A percentile compares a stretch with the other conserved stretches of the same genome.
These are phyloP conservation scores for Emydoidea blandingii DNA, from an alignment of 2,797 vertebrate genomes.

Conservation along the genomic window DNA sequence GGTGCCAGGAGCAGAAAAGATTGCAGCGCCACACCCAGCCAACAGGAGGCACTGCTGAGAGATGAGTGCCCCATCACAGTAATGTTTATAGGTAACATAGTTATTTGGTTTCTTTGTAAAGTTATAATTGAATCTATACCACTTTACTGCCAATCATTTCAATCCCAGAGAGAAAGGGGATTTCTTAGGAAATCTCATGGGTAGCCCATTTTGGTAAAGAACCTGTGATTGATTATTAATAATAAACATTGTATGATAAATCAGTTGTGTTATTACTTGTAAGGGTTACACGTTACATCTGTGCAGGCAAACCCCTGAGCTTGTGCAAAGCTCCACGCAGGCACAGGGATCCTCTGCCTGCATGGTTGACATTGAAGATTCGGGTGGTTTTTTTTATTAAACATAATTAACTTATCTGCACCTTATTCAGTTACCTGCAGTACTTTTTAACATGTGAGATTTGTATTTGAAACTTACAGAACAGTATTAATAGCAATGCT, in stretches of 20 bases:
- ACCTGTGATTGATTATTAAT: background rate
- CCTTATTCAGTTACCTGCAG: background rate
- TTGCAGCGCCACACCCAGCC: background rate
- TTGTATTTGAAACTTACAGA: background rate
- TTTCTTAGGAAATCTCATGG: background rate
- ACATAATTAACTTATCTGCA: background rate
- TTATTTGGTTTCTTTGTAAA: background rate
- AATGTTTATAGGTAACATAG: background rate
- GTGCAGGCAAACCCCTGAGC: slow-evolving; percentile 12
- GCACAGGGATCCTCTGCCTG: background rate
- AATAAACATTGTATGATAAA: background rate
- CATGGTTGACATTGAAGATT: background rate
- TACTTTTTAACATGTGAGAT: background rate
- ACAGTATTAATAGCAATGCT: background rate
- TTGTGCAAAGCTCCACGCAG: background rate
- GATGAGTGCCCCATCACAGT: background rate
- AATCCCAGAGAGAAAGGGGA: background rate
- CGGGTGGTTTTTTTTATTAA: background rate
- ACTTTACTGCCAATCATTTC: background rate
- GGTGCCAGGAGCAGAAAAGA: background rate
- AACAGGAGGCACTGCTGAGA: background rate
- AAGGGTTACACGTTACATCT: background rate
- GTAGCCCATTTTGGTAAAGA: background rate
- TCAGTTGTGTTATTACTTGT: background rate
- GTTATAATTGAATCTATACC: background rate